Evolutionary conservation across 1,140 invertebrate genomes (phyloP).

Genomic region (Bombus confusus): DNA sequence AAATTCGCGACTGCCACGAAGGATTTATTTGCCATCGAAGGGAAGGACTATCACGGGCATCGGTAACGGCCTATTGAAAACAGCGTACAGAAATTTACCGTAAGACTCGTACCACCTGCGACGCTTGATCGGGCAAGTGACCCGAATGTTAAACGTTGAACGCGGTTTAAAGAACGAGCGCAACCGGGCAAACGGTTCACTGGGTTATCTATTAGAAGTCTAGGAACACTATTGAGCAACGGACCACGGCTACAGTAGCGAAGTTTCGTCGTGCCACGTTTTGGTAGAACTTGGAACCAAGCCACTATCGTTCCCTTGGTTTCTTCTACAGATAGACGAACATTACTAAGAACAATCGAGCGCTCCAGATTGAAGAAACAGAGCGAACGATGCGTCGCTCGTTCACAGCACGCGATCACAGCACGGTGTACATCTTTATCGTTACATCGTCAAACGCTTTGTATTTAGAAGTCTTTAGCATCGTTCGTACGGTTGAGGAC

Average conservation of each 20-base stretch:
- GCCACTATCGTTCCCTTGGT: constrained; percentile 40
- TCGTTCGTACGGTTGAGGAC: no score
- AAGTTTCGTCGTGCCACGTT: constrained; percentile 42
- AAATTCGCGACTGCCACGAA: neutral
- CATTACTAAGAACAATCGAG: neutral
- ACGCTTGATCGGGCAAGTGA: constrained; percentile 37
- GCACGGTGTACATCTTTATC: neutral
- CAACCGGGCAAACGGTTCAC: constrained; percentile 63
- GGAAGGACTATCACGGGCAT: neutral
- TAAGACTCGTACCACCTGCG: constrained; percentile 36
- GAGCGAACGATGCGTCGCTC: no score
- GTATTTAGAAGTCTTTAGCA: no score
- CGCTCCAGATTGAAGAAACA: constrained; percentile 47
- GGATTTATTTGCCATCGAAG: neutral
- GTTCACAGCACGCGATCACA: neutral
- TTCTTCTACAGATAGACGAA: neutral
- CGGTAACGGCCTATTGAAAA: constrained; percentile 1
- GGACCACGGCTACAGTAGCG: constrained; percentile 3
- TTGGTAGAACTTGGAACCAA: constrained; percentile 56
- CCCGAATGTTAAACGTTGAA: constrained; percentile 50
- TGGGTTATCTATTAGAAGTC: constrained; percentile 70
- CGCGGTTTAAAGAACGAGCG: constrained; percentile 43
- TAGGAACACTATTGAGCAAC: constrained; percentile 59
- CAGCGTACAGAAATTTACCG: constrained; percentile 42
- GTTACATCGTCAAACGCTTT: no score